These are phyloP conservation scores for Botia almorhae DNA, from an alignment of 2,797 vertebrate species.

Conservation along the genomic window DNA sequence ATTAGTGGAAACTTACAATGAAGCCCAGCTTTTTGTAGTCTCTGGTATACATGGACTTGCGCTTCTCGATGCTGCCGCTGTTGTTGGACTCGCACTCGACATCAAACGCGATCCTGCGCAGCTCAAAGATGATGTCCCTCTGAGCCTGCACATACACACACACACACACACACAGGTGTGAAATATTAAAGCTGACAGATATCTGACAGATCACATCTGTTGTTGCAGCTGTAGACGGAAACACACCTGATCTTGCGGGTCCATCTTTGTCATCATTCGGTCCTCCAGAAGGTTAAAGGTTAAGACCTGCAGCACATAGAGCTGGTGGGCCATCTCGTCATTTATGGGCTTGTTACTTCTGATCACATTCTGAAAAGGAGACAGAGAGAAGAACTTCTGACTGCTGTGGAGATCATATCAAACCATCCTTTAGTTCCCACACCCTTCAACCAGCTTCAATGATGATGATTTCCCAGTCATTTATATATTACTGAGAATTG, in stretches of 20 bases:
- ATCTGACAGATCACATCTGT: not conserved
- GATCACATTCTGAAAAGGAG: constrained; percentile 81
- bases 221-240: constrained; percentile 11
- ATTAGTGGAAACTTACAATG: constrained; percentile 84
- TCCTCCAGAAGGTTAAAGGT: constrained; percentile 96
- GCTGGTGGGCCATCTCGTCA: constrained; percentile 97
- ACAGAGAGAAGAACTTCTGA: constrained; percentile 20
- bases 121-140: constrained; percentile 97
- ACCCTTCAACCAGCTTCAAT: not conserved
- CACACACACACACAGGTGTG: not conserved
- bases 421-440: not conserved
- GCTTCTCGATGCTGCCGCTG: constrained; percentile 93
- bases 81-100: constrained; percentile 90
- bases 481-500: not conserved
- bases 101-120: constrained; percentile 95
- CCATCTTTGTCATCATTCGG: constrained; percentile 99
- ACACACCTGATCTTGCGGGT: constrained; percentile 94
- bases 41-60: constrained; percentile 98
- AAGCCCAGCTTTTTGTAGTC: constrained; percentile 99
- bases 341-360: constrained; percentile 90
- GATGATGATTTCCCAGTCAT: not conserved
- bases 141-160: constrained; percentile 83
- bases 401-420: not conserved
- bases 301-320: constrained; percentile 96
- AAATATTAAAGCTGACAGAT: not conserved